A percentile compares a stretch with the other conserved stretches of the same genome.
phyloP scores from a whole-genome alignment of 2,888 invertebrate genomes.

The Gymnocheta viridis region DNA sequence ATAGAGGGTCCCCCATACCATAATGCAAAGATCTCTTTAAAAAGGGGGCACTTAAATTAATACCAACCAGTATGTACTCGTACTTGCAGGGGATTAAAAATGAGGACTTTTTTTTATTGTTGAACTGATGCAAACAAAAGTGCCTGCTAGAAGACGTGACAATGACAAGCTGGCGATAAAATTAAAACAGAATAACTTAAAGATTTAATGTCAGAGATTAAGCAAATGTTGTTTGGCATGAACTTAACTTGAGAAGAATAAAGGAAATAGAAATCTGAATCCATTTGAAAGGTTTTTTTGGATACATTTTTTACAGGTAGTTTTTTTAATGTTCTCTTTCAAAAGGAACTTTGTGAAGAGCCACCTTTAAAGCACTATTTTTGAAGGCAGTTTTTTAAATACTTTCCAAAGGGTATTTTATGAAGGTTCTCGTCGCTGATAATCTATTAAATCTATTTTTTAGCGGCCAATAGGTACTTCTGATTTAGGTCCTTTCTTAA shows the following conservation, averaged over 20 bases:
- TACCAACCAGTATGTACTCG: too few relatives aligned
- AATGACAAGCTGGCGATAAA: slow-evolving; percentile 8
- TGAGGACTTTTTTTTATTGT: background rate
- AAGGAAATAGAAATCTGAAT: background rate
- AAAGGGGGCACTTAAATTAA: slow-evolving; percentile 35
- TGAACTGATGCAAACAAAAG: background rate
- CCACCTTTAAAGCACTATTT: background rate
- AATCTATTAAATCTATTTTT: background rate
- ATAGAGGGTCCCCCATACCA: background rate
- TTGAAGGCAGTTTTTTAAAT: background rate
- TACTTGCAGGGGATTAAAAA: slow-evolving; percentile 10
- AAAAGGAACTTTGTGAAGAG: background rate
- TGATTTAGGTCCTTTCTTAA: background rate
- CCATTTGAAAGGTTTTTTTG: background rate
- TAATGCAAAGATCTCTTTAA: background rate
- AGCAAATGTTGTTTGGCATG: slow-evolving; percentile 14
- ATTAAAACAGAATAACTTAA: slow-evolving; percentile 9
- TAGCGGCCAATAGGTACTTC: background rate
- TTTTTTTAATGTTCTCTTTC: background rate
- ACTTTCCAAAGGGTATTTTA: background rate
- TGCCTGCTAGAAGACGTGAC: slow-evolving; percentile 1
- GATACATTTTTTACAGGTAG: background rate
- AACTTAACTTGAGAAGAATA: background rate
- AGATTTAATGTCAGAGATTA: slow-evolving; percentile 50
- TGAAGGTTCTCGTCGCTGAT: too few relatives aligned